Conservation (phyloP, 2,113 vertebrate genomes). For the Asarcornis scutulata region DNA sequence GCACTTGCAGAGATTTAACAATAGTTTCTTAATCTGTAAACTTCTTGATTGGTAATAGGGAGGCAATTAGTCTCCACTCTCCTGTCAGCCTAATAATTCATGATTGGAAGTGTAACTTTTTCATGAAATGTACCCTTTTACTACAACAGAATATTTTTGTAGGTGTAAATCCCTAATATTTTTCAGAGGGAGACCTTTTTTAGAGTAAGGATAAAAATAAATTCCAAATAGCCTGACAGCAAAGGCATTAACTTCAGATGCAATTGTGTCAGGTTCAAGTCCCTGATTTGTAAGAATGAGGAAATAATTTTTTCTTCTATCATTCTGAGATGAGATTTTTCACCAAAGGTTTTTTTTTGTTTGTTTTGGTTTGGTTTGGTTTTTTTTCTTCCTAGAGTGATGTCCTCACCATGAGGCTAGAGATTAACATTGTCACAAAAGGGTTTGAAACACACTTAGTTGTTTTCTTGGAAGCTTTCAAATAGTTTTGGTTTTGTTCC, state of each 20-base stretch:
- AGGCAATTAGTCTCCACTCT: not conserved
- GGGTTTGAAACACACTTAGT: conserved; percentile 1
- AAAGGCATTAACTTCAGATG: not conserved
- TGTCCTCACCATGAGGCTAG: not conserved
- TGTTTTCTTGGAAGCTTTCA: conserved; percentile 55
- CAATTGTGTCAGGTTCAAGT: not conserved
- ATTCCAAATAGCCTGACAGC: not conserved
- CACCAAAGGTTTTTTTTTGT: not conserved
- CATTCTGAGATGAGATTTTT: not conserved
- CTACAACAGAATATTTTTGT: not conserved
- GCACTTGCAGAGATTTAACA: not conserved
- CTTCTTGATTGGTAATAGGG: not conserved
- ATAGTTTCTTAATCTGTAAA: not conserved
- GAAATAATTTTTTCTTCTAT: not conserved
- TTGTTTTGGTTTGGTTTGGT: not conserved
- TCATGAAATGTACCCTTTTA: not conserved
- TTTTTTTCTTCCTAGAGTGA: not conserved
- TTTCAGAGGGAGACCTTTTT: not conserved
- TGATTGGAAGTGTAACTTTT: not conserved
- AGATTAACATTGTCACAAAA: not conserved
- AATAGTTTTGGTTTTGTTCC: conserved; percentile 26
- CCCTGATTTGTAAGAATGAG: not conserved
- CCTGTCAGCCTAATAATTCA: not conserved
- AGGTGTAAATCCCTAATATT: not conserved
- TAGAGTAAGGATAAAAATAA: not conserved